Base-by-base conservation (phyloP, 2,113 vertebrate genomes). In the Hippocampus guttulatus region DNA sequence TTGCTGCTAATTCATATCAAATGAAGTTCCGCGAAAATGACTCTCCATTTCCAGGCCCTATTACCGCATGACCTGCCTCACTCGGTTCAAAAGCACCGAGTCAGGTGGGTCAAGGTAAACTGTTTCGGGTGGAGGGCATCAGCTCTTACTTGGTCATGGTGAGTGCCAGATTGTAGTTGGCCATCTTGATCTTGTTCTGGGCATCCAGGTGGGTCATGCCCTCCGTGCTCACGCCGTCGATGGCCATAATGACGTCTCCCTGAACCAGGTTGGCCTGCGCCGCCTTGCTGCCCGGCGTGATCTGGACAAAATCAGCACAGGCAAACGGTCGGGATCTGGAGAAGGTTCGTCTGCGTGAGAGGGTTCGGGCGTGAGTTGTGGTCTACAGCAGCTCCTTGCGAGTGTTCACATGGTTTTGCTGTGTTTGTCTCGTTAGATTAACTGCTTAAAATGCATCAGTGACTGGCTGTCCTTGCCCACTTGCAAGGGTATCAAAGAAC, bases 151-250 rank as follows among this genome's bases (percentile, higher is more conserved):
- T 98, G 81, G 94, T 89, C 90, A 99, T 94, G 64, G 95, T 97
- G 84, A 99, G 96, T 14, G 93, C 91, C 87, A 99, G 88, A 91
- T 95, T 96, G 91, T 94, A 96, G 88, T 81, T 93, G 68, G 96
- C 95, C 64, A 94, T 95, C 88, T 99, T 99, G 92, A 99, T 99
- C 91, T 96, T 96, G 90, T 98, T 99, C 93, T 99, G 97, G 63
- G 97, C 97, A 76, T 99, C 97, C 86, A 99, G 91, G 84, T 99
- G 97, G 58, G 97, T 99, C 97, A 98, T 98, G 65, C 95, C 95
- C 3, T 98, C 97, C 0, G 97, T 95, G 90, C 91, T 91, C 81
- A 95, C 93, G 38, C 97, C 97, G 1, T 98, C 97, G n/a, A 99
- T 99, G 79, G 96, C 96, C 25, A 98, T 91, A 7, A 99, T 97